Evolutionary conservation across 1,140 invertebrate species (phyloP).

Genomic region (Chrysomallon squamiferum): DNA sequence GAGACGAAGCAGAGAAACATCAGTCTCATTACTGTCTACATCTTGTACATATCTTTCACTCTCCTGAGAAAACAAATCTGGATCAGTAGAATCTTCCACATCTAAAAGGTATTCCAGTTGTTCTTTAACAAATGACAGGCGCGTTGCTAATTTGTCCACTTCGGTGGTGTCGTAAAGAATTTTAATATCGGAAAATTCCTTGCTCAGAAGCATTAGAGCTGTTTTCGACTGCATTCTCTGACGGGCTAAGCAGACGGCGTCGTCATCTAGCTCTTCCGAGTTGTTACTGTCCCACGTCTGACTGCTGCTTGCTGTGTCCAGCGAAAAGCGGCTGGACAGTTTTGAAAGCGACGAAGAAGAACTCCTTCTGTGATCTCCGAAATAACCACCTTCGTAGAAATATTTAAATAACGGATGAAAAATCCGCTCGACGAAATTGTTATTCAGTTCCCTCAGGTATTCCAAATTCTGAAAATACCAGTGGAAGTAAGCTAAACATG

Average conservation of each 20-base stretch:
- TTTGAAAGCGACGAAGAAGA: slow-evolving; percentile 33
- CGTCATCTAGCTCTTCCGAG: slow-evolving; percentile 18
- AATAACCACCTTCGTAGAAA: slow-evolving; percentile 37
- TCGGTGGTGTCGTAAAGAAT: slow-evolving; percentile 50
- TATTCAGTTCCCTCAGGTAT: slow-evolving; percentile 42
- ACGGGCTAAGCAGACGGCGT: slow-evolving; percentile 25
- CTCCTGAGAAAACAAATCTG: slow-evolving; percentile 46
- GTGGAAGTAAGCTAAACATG: slow-evolving; percentile 46
- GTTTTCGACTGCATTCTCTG: slow-evolving; percentile 34
- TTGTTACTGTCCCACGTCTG: slow-evolving; percentile 2
- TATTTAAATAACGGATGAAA: slow-evolving; percentile 52
- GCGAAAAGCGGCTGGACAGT: slow-evolving; percentile 36
- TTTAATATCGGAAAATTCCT: slow-evolving; percentile 49
- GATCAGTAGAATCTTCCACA: slow-evolving; percentile 40
- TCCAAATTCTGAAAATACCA: slow-evolving; percentile 56
- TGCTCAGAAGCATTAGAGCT: slow-evolving; percentile 38
- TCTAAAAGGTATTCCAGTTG: slow-evolving; percentile 50
- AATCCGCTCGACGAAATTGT: slow-evolving; percentile 50
- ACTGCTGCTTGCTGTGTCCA: slow-evolving; percentile 25
- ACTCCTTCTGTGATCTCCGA: slow-evolving; percentile 23
- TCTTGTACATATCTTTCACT: slow-evolving; percentile 40
- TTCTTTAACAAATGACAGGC: slow-evolving; percentile 50
- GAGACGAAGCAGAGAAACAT: slow-evolving; percentile 35
- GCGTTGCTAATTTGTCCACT: slow-evolving; percentile 43
- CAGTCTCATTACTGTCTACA: slow-evolving; percentile 41